phyloP scores from a whole-genome alignment of 2,113 vertebrate species.

The Gallinago undulata region DNA sequence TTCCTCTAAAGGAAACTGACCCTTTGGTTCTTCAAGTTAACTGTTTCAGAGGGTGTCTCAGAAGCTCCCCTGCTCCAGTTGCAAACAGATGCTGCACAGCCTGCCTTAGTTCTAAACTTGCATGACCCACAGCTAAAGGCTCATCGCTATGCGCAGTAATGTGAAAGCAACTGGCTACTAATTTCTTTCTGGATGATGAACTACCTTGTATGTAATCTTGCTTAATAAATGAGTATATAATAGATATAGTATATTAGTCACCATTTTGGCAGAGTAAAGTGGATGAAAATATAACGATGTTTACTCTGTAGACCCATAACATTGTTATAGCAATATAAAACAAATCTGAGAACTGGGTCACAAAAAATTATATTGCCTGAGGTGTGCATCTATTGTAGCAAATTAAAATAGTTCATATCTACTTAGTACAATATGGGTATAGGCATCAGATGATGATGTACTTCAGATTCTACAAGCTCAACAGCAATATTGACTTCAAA shows the following conservation, averaged over 20 bases:
- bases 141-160: neutral
- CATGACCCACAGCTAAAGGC: neutral
- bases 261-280: neutral
- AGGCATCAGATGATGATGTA: neutral
- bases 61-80: neutral
- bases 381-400: neutral
- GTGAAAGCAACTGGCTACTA: neutral
- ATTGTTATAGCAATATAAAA: neutral
- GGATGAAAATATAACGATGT: neutral
- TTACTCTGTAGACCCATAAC: neutral
- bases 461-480: neutral
- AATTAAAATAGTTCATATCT: neutral
- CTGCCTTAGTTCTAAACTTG: neutral
- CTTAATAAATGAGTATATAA: slow-evolving; percentile 15
- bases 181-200: neutral
- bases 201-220: neutral
- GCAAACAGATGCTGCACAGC: neutral
- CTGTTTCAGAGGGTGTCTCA: neutral
- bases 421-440: neutral
- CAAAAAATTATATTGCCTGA: neutral
- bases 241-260: neutral
- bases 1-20: neutral
- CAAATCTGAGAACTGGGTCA: neutral
- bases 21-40: neutral
- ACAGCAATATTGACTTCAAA: neutral